These are phyloP conservation scores for Empis stercorea DNA, from an alignment of 2,888 invertebrate species.

Conservation along the genomic window DNA sequence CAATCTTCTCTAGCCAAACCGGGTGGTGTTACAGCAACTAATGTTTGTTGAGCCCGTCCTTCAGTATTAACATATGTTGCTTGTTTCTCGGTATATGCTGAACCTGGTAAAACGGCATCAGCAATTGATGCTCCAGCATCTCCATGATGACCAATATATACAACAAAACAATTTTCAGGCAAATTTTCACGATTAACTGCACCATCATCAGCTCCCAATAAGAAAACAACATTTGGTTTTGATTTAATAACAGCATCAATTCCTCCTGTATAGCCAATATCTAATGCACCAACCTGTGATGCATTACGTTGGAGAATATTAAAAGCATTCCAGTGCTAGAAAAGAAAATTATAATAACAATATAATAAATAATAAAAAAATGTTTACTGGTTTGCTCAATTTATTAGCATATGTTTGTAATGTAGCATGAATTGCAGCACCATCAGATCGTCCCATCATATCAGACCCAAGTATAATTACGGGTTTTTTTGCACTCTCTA, in stretches of 20 bases:
- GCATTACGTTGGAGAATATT: constrained; percentile 91
- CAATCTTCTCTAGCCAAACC: constrained; percentile 92
- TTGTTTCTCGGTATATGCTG: constrained; percentile 97
- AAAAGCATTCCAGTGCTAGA: constrained; percentile 59
- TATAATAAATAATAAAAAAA: constrained; percentile 39
- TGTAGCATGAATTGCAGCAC: constrained; percentile 59
- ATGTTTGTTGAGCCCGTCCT: constrained; percentile 87
- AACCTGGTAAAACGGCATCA: constrained; percentile 86
- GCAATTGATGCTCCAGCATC: constrained; percentile 87
- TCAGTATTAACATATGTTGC: constrained; percentile 97
- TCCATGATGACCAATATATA: constrained; percentile 94
- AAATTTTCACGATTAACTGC: constrained; percentile 63
- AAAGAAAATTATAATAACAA: constrained; percentile 5
- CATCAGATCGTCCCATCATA: constrained; percentile 64
- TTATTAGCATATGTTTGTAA: constrained; percentile 58
- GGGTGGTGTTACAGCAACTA: constrained; percentile 77
- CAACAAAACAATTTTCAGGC: constrained; percentile 67
- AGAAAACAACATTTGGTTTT: constrained; percentile 69
- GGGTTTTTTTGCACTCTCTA: constrained; percentile 75
- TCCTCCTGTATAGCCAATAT: constrained; percentile 83
- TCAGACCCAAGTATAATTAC: constrained; percentile 85
- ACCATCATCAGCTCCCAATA: constrained; percentile 90
- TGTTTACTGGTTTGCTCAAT: constrained; percentile 42
- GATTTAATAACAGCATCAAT: constrained; percentile 44
- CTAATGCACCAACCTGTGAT: constrained; percentile 86